Evolutionary conservation across 2,888 invertebrate species (phyloP), one percentile per base, ranked within the genome.

Genomic region (Ochropleura plecta): DNA sequence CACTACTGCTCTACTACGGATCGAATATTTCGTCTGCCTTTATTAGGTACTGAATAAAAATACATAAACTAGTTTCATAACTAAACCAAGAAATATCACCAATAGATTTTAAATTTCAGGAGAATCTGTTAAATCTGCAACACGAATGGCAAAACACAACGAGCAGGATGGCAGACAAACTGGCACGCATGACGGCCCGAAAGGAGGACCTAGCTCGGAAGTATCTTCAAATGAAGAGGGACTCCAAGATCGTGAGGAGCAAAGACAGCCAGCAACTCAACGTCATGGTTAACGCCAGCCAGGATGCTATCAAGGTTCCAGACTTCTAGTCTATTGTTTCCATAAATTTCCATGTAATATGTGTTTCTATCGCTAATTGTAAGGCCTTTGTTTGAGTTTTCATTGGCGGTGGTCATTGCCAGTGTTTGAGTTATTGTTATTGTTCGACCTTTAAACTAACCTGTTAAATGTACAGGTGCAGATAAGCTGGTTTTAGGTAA

Each of bases 251-350:
- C 0, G 96, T 97, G 72, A 94, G 96, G 76, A 93, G 92, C 9
- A 90, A 92, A 10, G 97, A 97, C 74, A 94, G 96, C 46, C 92
- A 96, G 40, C 96, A 97, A 80, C 92, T 98, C 49, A 97, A 97
- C 42, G 83, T 95, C 42, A 94, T 98, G 90, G 97, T 97, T 14
- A 97, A 97, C 64, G 93, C 95, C 55, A 97, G 98, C 85, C 97
- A 97, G 84, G 95, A 97, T 72, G 94, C 96, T 66, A 96, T 97
- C 59, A 94, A 97, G 92, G 97, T 97, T 76, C 12, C 5, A 51
- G 14, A 49, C 70, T 46, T 69, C 20, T 6, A 46, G 18, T 46
- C 70, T 46, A 70, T 70, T 73, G 44, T 30, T 44, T 40, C 12
- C 14, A 48, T 59, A 42, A 46, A 79, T 18, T 40, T 49, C 48